Percentiles rank a stretch among this genome's conserved stretches.
Evolutionary conservation across 2,113 vertebrate genomes (phyloP).

Genomic region (Thamnophis sirtalis): DNA sequence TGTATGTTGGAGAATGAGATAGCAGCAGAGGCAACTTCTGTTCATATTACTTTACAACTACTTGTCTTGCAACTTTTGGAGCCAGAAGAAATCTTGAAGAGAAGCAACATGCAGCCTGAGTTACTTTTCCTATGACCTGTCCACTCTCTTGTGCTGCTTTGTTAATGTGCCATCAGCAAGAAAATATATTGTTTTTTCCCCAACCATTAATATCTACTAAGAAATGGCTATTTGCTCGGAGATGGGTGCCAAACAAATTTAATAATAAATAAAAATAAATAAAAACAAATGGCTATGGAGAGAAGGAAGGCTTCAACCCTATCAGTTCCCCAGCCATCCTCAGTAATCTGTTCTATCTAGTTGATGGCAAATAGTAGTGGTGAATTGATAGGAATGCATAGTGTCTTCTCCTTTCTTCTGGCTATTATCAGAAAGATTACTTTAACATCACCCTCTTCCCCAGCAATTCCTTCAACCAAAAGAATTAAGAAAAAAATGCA

Average conservation of each 20-base stretch:
- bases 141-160: neutral
- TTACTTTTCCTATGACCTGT: neutral
- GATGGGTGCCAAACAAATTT: neutral
- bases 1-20: neutral
- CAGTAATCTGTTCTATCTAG: neutral
- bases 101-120: neutral
- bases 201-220: neutral
- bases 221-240: neutral
- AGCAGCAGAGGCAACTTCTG: neutral
- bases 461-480: neutral
- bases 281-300: neutral
- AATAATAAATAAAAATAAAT: neutral
- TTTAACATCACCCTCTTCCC: neutral
- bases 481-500: neutral
- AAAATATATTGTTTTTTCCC: neutral
- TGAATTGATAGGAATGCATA: neutral
- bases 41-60: neutral
- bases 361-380: neutral
- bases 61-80: neutral
- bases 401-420: neutral
- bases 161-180: neutral
- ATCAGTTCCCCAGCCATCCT: neutral
- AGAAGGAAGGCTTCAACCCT: neutral
- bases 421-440: neutral
- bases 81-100: neutral